These are phyloP conservation scores for Myzus persicae DNA, from an alignment of 1,140 invertebrate species.

Conservation along the genomic window DNA sequence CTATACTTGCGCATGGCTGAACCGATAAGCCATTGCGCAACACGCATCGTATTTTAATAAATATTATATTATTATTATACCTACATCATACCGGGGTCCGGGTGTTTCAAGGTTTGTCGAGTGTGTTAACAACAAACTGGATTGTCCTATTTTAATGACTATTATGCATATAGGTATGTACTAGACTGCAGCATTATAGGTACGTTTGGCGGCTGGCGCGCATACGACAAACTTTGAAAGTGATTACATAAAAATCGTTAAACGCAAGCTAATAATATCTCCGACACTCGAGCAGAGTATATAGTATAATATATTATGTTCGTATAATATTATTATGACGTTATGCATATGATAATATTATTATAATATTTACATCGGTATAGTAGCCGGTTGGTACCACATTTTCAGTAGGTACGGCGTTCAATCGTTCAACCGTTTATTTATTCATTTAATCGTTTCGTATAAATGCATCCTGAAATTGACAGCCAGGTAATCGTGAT, in stretches of 20 bases:
- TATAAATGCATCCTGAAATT: background rate
- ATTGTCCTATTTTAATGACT: conserved; percentile 1
- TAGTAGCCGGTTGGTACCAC: background rate
- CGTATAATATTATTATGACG: background rate
- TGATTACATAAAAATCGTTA: conserved; percentile 5
- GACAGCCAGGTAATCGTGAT: background rate
- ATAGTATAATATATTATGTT: background rate
- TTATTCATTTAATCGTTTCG: background rate
- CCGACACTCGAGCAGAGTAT: background rate
- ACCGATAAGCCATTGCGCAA: conserved; percentile 12
- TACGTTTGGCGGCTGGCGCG: background rate
- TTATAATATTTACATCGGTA: background rate
- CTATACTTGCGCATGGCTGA: background rate
- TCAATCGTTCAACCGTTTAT: background rate
- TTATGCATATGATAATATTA: background rate
- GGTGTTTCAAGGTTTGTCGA: conserved; percentile 11
- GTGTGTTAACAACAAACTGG: background rate
- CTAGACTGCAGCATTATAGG: background rate
- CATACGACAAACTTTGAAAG: conserved; percentile 20
- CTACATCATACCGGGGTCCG: background rate
- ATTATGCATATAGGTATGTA: background rate
- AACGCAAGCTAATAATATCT: background rate
- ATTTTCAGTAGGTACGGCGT: background rate
- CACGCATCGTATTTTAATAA: background rate
- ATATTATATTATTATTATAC: background rate